Percentiles rank a stretch among this genome's conserved stretches.
These are phyloP conservation scores for Mythimna ferrago DNA, from an alignment of 2,888 invertebrate species.

Conservation along the genomic window DNA sequence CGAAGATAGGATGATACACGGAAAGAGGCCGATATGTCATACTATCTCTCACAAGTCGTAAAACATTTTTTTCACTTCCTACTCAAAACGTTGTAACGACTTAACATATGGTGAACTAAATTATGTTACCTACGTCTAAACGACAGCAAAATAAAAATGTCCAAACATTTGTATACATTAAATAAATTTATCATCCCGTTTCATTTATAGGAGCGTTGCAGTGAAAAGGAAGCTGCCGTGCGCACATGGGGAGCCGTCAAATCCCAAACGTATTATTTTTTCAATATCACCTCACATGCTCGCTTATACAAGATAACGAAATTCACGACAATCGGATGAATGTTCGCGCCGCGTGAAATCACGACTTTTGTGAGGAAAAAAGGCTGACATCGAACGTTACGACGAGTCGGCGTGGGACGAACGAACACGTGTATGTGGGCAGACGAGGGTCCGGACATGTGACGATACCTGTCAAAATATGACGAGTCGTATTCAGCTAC, in stretches of 20 bases:
- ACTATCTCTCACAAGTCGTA: conserved; percentile 86
- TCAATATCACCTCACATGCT: conserved; percentile 86
- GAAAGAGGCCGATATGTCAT: conserved; percentile 82
- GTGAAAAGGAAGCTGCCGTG: conserved; percentile 89
- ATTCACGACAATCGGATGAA: conserved; percentile 88
- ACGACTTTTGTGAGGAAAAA: conserved; percentile 85
- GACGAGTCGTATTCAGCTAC: conserved; percentile 87
- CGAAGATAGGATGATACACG: conserved; percentile 74
- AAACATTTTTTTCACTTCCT: conserved; percentile 89
- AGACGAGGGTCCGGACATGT: conserved; percentile 83
- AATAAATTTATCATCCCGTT: conserved; percentile 90
- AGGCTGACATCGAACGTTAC: conserved; percentile 76
- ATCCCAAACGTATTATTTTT: conserved; percentile 90
- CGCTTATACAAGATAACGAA: conserved; percentile 89
- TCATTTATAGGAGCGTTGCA: conserved; percentile 83
- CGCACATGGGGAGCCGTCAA: conserved; percentile 89
- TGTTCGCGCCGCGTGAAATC: conserved; percentile 90
- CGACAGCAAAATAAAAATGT: conserved; percentile 90
- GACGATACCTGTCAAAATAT: conserved; percentile 90
- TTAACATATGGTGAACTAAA: conserved; percentile 90
- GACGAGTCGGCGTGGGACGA: conserved; percentile 78
- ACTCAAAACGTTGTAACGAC: conserved; percentile 84
- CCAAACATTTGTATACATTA: conserved; percentile 91
- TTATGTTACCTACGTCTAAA: conserved; percentile 89
- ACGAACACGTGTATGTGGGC: conserved; percentile 89